Conservation (phyloP, 2,888 invertebrate genomes). For the Latrodectus hesperus region DNA sequence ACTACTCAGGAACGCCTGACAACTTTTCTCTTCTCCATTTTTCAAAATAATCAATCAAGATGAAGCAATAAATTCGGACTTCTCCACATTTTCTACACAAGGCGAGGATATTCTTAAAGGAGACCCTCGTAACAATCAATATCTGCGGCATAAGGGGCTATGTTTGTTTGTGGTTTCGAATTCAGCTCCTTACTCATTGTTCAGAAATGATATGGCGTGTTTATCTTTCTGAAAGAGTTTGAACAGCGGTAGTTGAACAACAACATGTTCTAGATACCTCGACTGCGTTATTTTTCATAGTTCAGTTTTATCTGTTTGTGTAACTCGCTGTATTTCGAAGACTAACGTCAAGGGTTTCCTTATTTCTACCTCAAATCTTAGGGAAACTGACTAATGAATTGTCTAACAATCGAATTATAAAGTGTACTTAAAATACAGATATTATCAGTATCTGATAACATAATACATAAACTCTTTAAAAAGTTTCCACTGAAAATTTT, state of each 20-base stretch:
- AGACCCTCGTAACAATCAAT: constrained; percentile 47
- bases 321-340: neutral
- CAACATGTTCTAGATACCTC: constrained; percentile 28
- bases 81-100: constrained; percentile 41
- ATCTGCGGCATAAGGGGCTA: constrained; percentile 43
- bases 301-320: neutral
- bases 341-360: neutral
- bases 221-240: constrained; percentile 37
- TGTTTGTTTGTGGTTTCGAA: constrained; percentile 62
- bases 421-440: too few relatives aligned
- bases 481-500: too few relatives aligned
- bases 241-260: constrained; percentile 23
- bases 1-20: constrained; percentile 54
- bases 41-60: constrained; percentile 69
- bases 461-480: too few relatives aligned
- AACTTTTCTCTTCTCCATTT: constrained; percentile 62
- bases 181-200: constrained; percentile 38
- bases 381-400: neutral
- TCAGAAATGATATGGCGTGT: constrained; percentile 53
- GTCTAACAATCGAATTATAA: neutral
- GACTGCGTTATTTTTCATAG: constrained; percentile 13
- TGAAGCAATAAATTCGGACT: constrained; percentile 65
- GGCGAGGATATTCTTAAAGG: constrained; percentile 29
- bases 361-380: neutral
- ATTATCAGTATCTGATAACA: too few relatives aligned